phyloP scores from a whole-genome alignment of 1,140 invertebrate species.

The Panagrolaimus sp. region DNA sequence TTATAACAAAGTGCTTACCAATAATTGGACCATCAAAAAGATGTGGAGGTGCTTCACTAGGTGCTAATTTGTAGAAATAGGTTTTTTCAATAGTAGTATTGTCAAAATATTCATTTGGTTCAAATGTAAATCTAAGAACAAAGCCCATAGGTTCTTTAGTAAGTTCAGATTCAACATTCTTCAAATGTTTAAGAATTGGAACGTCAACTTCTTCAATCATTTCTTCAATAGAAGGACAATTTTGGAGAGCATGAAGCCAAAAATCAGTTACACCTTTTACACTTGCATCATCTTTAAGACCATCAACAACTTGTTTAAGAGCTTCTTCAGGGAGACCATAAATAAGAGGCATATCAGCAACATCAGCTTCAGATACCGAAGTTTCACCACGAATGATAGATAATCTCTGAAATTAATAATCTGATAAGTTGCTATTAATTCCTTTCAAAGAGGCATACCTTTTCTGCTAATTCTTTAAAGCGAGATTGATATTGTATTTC shows the following conservation, averaged over 20 bases:
- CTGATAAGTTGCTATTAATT: not conserved
- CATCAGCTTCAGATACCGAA: not conserved
- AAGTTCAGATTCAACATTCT: not conserved
- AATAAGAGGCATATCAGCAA: slow-evolving; percentile 4
- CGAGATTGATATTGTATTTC: not conserved
- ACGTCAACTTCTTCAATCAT: slow-evolving; percentile 8
- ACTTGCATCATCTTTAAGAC: not conserved
- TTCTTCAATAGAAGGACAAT: not conserved
- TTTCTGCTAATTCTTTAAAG: not conserved
- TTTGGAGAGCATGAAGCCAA: slow-evolving; percentile 7
- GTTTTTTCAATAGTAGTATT: not conserved
- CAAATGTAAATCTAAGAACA: not conserved
- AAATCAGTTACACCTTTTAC: not conserved
- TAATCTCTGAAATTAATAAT: not conserved
- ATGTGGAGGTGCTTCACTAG: not conserved
- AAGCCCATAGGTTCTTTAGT: not conserved
- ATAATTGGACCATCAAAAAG: slow-evolving; percentile 4
- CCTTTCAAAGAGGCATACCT: not conserved
- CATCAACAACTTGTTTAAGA: not conserved
- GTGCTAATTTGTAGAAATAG: not conserved
- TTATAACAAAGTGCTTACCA: not conserved
- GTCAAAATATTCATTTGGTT: not conserved
- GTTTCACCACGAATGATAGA: not conserved
- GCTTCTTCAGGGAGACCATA: not conserved
- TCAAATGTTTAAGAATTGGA: not conserved